These are phyloP conservation scores for Bombus superbus DNA, from an alignment of 1,140 invertebrate species.

Conservation along the genomic window DNA sequence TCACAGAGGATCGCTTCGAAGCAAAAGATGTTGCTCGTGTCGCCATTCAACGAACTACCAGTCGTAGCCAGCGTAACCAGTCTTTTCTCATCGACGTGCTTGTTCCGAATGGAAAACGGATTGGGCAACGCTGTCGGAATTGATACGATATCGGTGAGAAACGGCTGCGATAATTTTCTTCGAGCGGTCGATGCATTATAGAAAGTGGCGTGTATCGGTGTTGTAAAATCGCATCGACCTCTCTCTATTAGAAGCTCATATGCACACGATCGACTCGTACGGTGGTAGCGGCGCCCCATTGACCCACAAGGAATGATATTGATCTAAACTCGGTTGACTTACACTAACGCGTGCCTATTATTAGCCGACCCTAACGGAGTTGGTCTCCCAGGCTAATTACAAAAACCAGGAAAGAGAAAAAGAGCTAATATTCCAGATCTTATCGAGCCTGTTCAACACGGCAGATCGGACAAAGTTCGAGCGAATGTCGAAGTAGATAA, in stretches of 20 bases:
- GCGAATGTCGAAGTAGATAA: constrained; percentile 21
- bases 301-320: constrained; percentile 52
- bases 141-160: neutral
- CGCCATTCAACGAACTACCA: neutral
- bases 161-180: neutral
- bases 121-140: neutral
- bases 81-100: neutral
- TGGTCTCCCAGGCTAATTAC: constrained; percentile 40
- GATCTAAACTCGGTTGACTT: constrained; percentile 55
- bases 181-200: neutral
- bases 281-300: constrained; percentile 30
- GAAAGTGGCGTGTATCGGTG: constrained; percentile 3
- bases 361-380: constrained; percentile 11
- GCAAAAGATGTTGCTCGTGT: neutral
- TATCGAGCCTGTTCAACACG: constrained; percentile 44
- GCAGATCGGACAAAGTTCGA: constrained; percentile 40
- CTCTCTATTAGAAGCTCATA: constrained; percentile 24
- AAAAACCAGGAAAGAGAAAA: constrained; percentile 12
- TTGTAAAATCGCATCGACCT: constrained; percentile 20
- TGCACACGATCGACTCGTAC: constrained; percentile 24
- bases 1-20: neutral
- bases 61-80: neutral
- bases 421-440: constrained; percentile 16
- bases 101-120: neutral
- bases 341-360: constrained; percentile 40